These are phyloP conservation scores for Melanerpes formicivorus DNA, from an alignment of 2,113 vertebrate genomes.

Conservation along the genomic window DNA sequence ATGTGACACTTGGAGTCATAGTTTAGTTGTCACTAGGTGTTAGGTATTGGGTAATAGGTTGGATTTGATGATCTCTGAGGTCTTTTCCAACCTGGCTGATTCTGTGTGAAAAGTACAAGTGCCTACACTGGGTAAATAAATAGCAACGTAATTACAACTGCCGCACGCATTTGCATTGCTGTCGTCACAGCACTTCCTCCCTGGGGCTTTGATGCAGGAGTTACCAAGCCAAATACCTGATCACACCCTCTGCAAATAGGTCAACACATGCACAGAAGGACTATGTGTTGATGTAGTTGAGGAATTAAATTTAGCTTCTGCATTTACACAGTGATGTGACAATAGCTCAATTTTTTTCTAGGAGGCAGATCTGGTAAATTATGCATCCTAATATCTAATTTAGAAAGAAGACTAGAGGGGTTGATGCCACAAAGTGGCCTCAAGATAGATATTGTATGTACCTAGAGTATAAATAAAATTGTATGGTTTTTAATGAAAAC, in stretches of 20 bases:
- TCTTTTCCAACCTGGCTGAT: too few species aligned
- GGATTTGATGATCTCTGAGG: too few species aligned
- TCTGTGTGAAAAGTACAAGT: not conserved
- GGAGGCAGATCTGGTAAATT: slow-evolving; percentile 12
- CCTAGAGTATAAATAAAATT: not conserved
- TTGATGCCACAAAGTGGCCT: not conserved
- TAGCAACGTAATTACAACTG: slow-evolving; percentile 28
- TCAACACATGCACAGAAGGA: not conserved
- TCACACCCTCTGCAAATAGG: slow-evolving; percentile 58
- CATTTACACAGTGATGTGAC: slow-evolving; percentile 2
- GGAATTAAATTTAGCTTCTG: slow-evolving; percentile 37
- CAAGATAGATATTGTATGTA: not conserved
- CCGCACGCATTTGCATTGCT: slow-evolving; percentile 8
- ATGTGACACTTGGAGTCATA: too few species aligned
- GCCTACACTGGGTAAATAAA: not conserved
- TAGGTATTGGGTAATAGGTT: too few species aligned
- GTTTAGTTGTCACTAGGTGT: too few species aligned
- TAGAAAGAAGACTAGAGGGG: not conserved
- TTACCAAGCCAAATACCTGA: not conserved
- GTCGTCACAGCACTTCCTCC: slow-evolving; percentile 52
- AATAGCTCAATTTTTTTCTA: slow-evolving; percentile 35
- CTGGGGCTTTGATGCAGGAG: slow-evolving; percentile 21
- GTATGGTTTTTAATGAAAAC: not conserved
- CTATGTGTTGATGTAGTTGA: slow-evolving; percentile 31
- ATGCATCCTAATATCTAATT: not conserved